Percentiles rank a stretch among this genome's conserved stretches.
Conservation (phyloP, 2,888 invertebrate genomes). For the Rhaphigaster nebulosa region DNA sequence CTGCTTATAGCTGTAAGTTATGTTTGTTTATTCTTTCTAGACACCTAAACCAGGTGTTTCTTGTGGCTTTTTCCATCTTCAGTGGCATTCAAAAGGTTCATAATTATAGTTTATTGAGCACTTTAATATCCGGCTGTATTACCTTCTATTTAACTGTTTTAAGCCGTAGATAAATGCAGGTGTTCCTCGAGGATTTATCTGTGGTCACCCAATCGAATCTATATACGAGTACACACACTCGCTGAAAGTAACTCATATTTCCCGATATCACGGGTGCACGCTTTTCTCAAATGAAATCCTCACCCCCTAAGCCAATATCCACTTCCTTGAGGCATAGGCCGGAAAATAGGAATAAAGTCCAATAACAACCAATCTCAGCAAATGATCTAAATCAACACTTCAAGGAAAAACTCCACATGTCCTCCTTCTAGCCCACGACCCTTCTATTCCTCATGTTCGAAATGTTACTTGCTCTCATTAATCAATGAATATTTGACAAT, state of each 20-base stretch:
- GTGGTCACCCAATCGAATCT: no score
- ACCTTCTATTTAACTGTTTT: no score
- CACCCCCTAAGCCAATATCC: background rate
- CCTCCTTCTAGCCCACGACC: background rate
- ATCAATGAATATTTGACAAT: background rate
- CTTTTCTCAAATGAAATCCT: background rate
- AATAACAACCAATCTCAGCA: background rate
- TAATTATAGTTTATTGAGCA: no score
- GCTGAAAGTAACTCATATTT: background rate
- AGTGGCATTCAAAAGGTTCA: no score
- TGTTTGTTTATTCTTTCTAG: no score
- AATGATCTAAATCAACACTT: background rate
- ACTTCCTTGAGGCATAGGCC: slow-evolving; percentile 12
- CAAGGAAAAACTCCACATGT: background rate
- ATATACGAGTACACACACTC: background rate
- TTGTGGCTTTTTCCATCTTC: no score
- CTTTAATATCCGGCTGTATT: no score
- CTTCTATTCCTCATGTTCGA: background rate
- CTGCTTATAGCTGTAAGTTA: no score
- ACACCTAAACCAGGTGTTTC: no score
- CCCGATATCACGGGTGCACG: background rate
- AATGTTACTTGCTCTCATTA: background rate
- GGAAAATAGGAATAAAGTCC: background rate
- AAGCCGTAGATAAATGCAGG: no score
- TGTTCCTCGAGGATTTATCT: no score